These are phyloP conservation scores for Monodelphis domestica DNA, from an alignment of 2,797 vertebrate species.

Conservation along the genomic window DNA sequence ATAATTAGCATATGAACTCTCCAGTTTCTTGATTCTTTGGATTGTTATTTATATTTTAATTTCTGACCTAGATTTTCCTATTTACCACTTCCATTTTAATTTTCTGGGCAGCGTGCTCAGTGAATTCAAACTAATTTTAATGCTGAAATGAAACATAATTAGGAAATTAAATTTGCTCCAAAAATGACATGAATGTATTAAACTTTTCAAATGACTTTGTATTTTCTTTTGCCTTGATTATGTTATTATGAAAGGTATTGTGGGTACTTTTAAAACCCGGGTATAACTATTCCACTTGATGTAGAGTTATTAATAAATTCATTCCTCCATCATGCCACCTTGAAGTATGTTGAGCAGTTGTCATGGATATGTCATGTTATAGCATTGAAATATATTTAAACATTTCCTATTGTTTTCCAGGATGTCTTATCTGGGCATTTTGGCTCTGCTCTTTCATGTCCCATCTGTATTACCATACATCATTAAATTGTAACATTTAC, in stretches of 20 bases:
- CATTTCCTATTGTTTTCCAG: slow-evolving; percentile 44
- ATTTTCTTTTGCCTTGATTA: not conserved
- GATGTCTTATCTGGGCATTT: slow-evolving; percentile 53
- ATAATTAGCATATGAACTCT: slow-evolving; percentile 18
- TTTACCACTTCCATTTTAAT: not conserved
- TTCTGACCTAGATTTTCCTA: slow-evolving; percentile 3
- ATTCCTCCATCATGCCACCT: not conserved
- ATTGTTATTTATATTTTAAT: slow-evolving; percentile 5
- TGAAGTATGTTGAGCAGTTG: slow-evolving; percentile 12
- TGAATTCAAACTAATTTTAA: slow-evolving; percentile 45
- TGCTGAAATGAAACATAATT: slow-evolving; percentile 16
- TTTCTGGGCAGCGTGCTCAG: not conserved
- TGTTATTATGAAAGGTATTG: not conserved
- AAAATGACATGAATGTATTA: slow-evolving; percentile 21
- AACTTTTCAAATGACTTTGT: not conserved
- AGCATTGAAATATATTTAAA: slow-evolving; percentile 30
- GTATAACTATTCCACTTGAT: not conserved
- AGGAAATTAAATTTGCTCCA: not conserved
- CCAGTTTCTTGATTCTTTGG: not conserved
- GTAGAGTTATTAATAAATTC: slow-evolving; percentile 10
- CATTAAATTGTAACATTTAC: not conserved
- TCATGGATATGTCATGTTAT: slow-evolving; percentile 54
- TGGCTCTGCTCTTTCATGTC: not conserved
- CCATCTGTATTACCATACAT: not conserved
- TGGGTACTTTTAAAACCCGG: slow-evolving; percentile 13